Conservation (phyloP, 2,113 vertebrate genomes). For the Oceanites oceanicus region DNA sequence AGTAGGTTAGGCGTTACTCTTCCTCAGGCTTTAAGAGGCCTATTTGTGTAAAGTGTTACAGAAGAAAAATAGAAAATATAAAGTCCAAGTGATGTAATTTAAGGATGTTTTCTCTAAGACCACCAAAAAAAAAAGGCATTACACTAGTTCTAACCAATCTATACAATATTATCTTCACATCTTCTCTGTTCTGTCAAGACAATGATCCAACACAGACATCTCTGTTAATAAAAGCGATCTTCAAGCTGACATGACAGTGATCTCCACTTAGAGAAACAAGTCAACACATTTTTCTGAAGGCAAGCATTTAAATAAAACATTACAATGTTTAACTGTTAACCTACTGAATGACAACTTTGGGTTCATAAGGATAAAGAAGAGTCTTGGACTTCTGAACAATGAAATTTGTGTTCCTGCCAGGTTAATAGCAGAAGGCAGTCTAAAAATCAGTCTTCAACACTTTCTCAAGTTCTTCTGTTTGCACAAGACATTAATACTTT, state of each 20-base stretch:
- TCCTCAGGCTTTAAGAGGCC: not conserved
- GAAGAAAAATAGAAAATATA: not conserved
- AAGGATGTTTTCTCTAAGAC: not conserved
- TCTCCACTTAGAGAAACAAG: not conserved
- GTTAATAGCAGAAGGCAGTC: not conserved
- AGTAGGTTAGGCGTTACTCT: slow-evolving; percentile 8
- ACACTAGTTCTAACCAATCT: not conserved
- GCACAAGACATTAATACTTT: not conserved
- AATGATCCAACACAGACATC: not conserved
- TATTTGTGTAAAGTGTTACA: not conserved
- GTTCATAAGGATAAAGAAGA: not conserved
- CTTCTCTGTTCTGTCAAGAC: not conserved
- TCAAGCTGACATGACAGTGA: not conserved
- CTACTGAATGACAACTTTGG: not conserved
- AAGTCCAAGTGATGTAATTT: not conserved
- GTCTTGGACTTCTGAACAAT: not conserved
- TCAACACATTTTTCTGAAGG: not conserved
- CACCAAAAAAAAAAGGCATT: not conserved
- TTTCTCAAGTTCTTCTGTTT: not conserved
- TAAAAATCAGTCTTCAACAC: not conserved
- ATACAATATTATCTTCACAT: not conserved
- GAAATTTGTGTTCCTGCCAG: not conserved
- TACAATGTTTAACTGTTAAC: not conserved
- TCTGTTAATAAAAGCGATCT: not conserved
- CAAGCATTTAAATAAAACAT: not conserved